Base-by-base conservation (phyloP, 2,113 vertebrate genomes). In the Phalacrocorax aristotelis region DNA sequence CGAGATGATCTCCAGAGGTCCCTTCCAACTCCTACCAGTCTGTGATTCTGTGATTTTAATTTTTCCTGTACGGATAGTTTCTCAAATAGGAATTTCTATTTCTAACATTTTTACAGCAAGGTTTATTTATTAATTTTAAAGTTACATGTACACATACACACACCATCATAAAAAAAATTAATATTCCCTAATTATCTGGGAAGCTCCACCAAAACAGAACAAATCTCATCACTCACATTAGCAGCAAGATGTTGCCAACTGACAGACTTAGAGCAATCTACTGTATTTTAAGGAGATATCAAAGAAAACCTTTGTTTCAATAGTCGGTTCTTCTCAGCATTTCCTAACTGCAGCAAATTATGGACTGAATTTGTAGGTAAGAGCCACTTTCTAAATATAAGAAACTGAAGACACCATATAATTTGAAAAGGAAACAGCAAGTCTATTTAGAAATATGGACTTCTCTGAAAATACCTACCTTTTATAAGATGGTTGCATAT, bases 321-420 rank as follows among this genome's bases (percentile, higher is more conserved):
- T 9, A 57, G 3, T 58, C 42, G n/a, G 11, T 60, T 83, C 11
- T 49, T 18, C n/a, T 38, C n/a, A 42, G 52, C 11, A 27, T 58
- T 42, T 48, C 38, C 36, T 55, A 46, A 77, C 68, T 52, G 12
- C 22, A 74, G 55, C 21, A 65, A 70, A 32, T 7, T 49, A 21
- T 17, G 44, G 15, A 32, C 10, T n/a, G 52, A 14, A 17, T 44
- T 64, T 78, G 27, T 17, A 49, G 10, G 10, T 4, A 68, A 68
- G 22, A 42, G 19, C 17, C 13, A 21, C 54, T 74, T 74, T 44
- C n/a, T 74, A 86, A 64, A 36, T 40, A 38, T 9, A 46, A 46
- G 0, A 0, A 85, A 51, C 9, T 36, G 16, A 79, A 64, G 13
- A 29, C 32, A 42, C 5, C 13, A 38, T 6, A 27, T 6, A 52